A percentile compares a stretch with the other conserved stretches of the same genome.
phyloP scores from a whole-genome alignment of 2,888 invertebrate genomes.

The Macroteleia sp. region DNA sequence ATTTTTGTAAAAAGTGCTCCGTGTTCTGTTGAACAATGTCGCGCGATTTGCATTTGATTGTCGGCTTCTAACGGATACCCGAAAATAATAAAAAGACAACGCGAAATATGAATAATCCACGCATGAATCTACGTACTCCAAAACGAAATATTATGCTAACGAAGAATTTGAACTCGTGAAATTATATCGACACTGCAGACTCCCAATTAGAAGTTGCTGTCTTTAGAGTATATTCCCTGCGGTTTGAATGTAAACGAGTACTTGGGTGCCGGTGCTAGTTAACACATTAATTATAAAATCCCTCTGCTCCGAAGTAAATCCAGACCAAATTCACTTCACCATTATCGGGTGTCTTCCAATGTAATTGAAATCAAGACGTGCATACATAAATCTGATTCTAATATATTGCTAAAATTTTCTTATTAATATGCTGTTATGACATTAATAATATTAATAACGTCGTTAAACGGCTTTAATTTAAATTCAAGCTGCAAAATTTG shows the following conservation, averaged over 20 bases:
- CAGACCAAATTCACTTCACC: conserved; percentile 37
- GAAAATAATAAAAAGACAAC: conserved; percentile 20
- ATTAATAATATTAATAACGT: conserved; percentile 25
- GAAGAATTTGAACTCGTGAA: conserved; percentile 69
- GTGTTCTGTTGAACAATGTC: conserved; percentile 17
- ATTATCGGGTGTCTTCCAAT: conserved; percentile 41
- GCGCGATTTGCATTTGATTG: conserved; percentile 29
- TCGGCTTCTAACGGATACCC: neutral
- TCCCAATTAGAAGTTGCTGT: conserved; percentile 69
- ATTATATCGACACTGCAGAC: conserved; percentile 70
- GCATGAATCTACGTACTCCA: conserved; percentile 53
- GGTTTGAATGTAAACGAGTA: conserved; percentile 69
- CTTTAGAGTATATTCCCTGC: conserved; percentile 66
- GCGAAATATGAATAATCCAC: conserved; percentile 38
- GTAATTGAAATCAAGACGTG: conserved; percentile 48
- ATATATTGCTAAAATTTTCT: conserved; percentile 36
- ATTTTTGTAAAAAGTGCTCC: conserved; percentile 22
- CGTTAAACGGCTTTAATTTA: no score
- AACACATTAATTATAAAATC: conserved; percentile 71
- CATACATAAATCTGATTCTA: conserved; percentile 26
- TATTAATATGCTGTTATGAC: conserved; percentile 22
- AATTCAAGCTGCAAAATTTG: no score
- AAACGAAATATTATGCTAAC: conserved; percentile 71
- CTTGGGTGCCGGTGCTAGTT: conserved; percentile 64
- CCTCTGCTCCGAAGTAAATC: conserved; percentile 41